Evolutionary conservation across 92 coral and sea anemone species (phyloP).

Genomic region (Heteractis magnifica): DNA sequence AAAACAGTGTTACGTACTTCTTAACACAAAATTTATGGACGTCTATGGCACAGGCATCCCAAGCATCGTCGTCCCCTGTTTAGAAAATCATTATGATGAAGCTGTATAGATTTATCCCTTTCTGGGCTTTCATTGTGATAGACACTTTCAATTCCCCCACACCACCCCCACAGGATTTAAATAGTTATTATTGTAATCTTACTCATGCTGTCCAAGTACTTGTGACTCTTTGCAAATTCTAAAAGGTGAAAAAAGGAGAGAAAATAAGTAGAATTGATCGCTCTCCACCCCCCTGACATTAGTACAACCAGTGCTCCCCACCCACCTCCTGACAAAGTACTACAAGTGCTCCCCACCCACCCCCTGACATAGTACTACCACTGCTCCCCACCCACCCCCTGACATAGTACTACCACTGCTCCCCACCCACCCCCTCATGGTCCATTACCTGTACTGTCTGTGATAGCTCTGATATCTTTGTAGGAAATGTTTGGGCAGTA

Average conservation of each 20-base stretch:
- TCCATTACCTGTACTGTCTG: constrained; percentile 23
- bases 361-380: background rate
- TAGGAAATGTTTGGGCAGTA: constrained; percentile 24
- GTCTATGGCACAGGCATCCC: constrained; percentile 30
- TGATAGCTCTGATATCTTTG: constrained; percentile 18
- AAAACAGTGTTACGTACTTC: constrained; percentile 9
- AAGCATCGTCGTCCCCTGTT: background rate
- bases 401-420: background rate
- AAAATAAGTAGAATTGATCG: background rate
- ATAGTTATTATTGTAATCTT: background rate
- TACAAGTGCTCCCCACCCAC: background rate
- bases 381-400: background rate
- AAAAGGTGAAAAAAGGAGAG: background rate
- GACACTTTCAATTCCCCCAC: background rate
- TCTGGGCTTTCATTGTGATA: no score
- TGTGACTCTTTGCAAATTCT: constrained; percentile 24
- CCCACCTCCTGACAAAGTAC: background rate
- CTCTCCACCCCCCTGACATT: background rate
- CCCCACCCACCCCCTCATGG: background rate
- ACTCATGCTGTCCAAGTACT: constrained; percentile 18
- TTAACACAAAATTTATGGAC: constrained; percentile 32
- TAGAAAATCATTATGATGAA: background rate
- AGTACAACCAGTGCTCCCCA: background rate
- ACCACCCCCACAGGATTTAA: background rate
- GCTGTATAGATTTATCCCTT: background rate